Percentiles rank a stretch among this genome's conserved stretches.
Conservation (phyloP, 2,797 vertebrate species). For the Craterocephalus amniculus region DNA sequence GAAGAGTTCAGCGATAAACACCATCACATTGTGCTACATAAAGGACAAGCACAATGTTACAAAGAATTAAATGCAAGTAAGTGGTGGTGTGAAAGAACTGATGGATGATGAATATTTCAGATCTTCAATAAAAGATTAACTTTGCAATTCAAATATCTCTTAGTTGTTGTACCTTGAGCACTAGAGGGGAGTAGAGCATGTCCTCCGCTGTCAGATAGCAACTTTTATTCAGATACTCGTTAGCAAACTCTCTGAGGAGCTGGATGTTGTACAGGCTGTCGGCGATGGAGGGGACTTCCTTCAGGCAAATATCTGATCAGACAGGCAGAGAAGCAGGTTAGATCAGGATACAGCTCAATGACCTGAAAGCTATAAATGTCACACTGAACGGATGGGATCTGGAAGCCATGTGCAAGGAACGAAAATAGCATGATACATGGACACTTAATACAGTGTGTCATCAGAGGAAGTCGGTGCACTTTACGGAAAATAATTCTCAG, state of each 20-base stretch:
- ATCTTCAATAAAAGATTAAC: not conserved
- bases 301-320: constrained; percentile 92
- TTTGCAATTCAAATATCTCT: not conserved
- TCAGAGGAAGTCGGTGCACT: constrained; percentile 2
- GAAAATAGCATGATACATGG: constrained; percentile 55
- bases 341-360: constrained; percentile 50
- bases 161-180: constrained; percentile 89
- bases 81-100: not conserved
- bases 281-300: constrained; percentile 94
- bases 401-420: constrained; percentile 28
- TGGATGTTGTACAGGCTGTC: constrained; percentile 98
- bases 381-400: constrained; percentile 38
- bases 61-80: not conserved
- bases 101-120: not conserved
- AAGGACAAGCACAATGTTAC: constrained; percentile 6
- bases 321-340: constrained; percentile 47
- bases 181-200: constrained; percentile 93
- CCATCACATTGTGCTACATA: constrained; percentile 94
- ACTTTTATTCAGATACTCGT: constrained; percentile 92
- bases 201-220: constrained; percentile 96
- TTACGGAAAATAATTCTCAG: not conserved
- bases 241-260: constrained; percentile 92
- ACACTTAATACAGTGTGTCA: constrained; percentile 40
- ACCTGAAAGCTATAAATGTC: constrained; percentile 65
- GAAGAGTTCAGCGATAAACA: constrained; percentile 97